Evolutionary conservation across 1,140 invertebrate species (phyloP), one percentile per base, ranked within the genome.

Genomic region (Papilio helenus): DNA sequence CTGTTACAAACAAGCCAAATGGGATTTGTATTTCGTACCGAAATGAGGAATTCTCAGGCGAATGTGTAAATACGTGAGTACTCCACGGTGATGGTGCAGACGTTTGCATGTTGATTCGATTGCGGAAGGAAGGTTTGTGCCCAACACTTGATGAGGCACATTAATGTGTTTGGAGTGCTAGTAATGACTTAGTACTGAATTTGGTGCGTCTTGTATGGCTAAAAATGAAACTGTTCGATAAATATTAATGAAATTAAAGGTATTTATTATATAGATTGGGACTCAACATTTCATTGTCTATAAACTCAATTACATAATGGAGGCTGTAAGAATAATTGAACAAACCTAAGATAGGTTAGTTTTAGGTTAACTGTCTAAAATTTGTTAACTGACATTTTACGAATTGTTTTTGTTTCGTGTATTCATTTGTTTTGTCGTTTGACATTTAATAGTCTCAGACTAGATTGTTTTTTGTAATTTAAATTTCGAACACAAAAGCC

Each of bases 401-500:
- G 29, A 68, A 68, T 29, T 74, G 46, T 49, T 74, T 74, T 74
- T 26, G 20, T 74, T n/a, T 44, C 20, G 26, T 16, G 72, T 26
- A 26, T 49, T 74, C 34, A 44, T 73, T 18, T 79, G 76, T 74
- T 80, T 39, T 81, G 18, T 61, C 61, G 76, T 73, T 76, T 81
- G 26, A 49, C 72, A 79, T 77, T 49, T 77, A 73, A 72, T 77
- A 81, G 79, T 71, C 68, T 44, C 49, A 68, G 34, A 44, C 51
- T 81, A 81, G 83, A 80, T 83, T 83, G 74, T 81, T 82, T 81
- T 79, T 74, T 81, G 79, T 82, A 79, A 81, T 83, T 83, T 79
- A 74, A 74, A 74, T 26, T 76, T 55, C 71, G 80, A 83, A 85
- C 82, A 85, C 86, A 86, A 84, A 90, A 84, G 83, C 84, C 80